Evolutionary conservation across 2,113 vertebrate genomes (phyloP), one percentile per base, ranked within the genome.

Genomic region (Peromyscus maniculatus): DNA sequence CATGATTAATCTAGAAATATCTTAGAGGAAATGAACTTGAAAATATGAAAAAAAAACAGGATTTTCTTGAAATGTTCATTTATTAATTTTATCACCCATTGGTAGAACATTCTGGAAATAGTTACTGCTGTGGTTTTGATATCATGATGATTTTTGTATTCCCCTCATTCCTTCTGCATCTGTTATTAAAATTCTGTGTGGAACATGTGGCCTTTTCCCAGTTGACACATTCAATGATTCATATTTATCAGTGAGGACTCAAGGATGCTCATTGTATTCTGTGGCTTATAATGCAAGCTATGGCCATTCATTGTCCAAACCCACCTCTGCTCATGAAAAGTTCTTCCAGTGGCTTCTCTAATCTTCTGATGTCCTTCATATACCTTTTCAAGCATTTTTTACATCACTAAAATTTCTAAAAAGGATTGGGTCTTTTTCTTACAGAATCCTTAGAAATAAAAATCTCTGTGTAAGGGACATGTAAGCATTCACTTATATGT

Each of bases 151-250:
- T 52, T 52, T 93, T 89, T 93, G 13, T 84, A 62, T 89, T 87
- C 52, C 5, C 0, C 36, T 64, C 59, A 77, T 77, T 52, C 36
- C 39, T 71, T 79, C 57, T 39, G 28, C 7, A 69, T 80, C 72
- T 71, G 46, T 94, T 84, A 88, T 88, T 91, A 43, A 39, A 89
- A 94, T 92, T 97, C 33, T 90, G 19, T 71, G 31, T 59, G 67
- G 52, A 94, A 95, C n/a, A 66, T 67, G 28, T 84, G 17, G 4
- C 28, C 12, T 16, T 91, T 72, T 46, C 3, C 4, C 17, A 78
- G 55, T 36, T 93, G 71, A 91, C n/a, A 62, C 26, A 66, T 80
- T 93, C 16, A 55, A 2, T 83, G 82, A 79, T 74, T 93, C 79
- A 33, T 83, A 80, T 87, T 90, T 59, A 74, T 84, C 87, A 79